Evolutionary conservation across 2,113 vertebrate species (phyloP).

Genomic region (Salminus brasiliensis): DNA sequence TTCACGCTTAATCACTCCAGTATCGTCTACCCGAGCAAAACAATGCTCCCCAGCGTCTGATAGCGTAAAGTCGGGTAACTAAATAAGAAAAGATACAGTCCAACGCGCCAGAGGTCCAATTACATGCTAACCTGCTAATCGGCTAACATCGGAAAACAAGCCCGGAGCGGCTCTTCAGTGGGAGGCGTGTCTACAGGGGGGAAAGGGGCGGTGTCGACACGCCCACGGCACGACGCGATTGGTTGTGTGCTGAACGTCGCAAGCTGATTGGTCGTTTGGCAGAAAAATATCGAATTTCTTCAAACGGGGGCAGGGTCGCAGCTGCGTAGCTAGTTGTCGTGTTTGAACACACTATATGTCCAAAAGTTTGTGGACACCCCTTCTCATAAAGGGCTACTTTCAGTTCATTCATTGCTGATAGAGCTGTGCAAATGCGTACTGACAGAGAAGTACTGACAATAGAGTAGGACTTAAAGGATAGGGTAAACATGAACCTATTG

Average conservation of each 20-base stretch:
- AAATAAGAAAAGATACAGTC: conserved; percentile 20
- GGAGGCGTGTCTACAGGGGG: conserved; percentile 11
- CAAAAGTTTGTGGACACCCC: too few species aligned
- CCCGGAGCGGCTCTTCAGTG: conserved; percentile 15
- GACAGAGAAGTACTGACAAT: neutral
- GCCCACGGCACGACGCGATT: conserved; percentile 13
- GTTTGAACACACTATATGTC: too few species aligned
- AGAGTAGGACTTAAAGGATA: neutral
- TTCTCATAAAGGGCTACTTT: too few species aligned
- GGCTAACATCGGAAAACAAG: conserved; percentile 55
- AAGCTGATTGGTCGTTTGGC: neutral
- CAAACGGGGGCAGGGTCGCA: neutral
- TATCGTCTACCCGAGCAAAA: neutral
- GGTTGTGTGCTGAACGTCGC: neutral
- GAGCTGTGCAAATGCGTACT: too few species aligned
- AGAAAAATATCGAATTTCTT: neutral
- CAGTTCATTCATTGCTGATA: too few species aligned
- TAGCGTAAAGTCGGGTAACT: neutral
- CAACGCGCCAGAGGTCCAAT: conserved; percentile 35
- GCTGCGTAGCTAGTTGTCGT: neutral
- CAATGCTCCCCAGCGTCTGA: neutral
- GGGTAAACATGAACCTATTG: too few species aligned
- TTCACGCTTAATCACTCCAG: conserved; percentile 19
- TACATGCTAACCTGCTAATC: conserved; percentile 50
- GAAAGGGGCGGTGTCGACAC: neutral